Percentiles rank a stretch among this genome's conserved stretches.
phyloP scores from a whole-genome alignment of 2,113 vertebrate species.

The Bubo blakistoni region DNA sequence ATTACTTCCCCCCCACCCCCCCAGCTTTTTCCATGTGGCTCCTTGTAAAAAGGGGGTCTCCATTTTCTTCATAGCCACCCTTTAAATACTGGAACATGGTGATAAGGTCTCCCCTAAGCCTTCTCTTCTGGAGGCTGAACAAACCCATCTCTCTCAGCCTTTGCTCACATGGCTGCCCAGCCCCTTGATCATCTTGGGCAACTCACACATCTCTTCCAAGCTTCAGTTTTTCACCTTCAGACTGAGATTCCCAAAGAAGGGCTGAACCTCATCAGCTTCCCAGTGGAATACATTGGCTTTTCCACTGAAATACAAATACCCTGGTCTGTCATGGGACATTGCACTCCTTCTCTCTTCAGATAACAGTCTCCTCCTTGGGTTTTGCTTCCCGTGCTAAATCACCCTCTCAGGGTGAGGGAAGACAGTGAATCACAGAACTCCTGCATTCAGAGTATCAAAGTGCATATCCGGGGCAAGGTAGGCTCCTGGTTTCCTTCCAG shows the following conservation, averaged over 20 bases:
- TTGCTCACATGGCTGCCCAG: too few relatives aligned
- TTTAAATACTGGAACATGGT: too few relatives aligned
- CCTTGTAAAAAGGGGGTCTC: too few relatives aligned
- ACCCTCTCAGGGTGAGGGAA: not conserved
- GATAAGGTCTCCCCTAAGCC: too few relatives aligned
- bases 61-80: too few relatives aligned
- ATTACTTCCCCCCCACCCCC: too few relatives aligned
- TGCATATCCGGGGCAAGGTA: too few relatives aligned
- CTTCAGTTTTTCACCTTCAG: not conserved
- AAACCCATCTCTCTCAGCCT: too few relatives aligned
- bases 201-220: not conserved
- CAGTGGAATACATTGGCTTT: not conserved
- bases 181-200: not conserved
- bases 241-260: too few relatives aligned
- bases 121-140: too few relatives aligned
- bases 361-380: not conserved
- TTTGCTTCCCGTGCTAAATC: not conserved
- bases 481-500: not conserved
- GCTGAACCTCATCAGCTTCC: not conserved
- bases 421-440: too few relatives aligned
- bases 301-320: not conserved
- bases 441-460: not conserved
- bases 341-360: rapidly evolving
- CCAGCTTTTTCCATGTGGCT: too few relatives aligned
- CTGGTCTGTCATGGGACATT: not conserved